Base-by-base conservation (phyloP, 2,113 vertebrate genomes). In the Entomyzon cyanotis region DNA sequence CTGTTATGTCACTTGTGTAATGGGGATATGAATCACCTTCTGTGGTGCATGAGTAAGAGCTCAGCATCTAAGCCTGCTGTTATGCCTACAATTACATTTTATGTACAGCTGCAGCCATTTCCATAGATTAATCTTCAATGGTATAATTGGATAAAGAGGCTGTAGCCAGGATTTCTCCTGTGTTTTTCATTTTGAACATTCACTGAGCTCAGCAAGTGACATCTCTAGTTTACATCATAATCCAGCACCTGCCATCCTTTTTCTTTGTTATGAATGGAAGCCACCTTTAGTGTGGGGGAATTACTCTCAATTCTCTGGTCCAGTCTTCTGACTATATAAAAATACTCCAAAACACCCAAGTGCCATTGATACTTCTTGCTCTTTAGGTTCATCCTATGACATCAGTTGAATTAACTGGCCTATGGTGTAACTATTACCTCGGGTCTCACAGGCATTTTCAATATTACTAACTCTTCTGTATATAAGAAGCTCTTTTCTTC, bases 21-120 rank as follows among this genome's bases (percentile, higher is more conserved):
- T 2, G 15, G 75, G 77, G 67, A 73, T 85, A 73, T 79, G 63
- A 89, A 69, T 91, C 65, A 46, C 81, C 25, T 50, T 89, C 92
- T 75, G 63, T 37, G 16, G 25, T 56, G 63, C 35, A 2, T 44
- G 73, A 92, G 56, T 75, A 92, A 94, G 58, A 94, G 69, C 55
- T 89, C 17, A 1, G 90, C 67, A 52, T 88, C 75, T 63, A 47
- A 90, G 68, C 55, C 52, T 65, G 67, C 55, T 10, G 10, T 42
- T 93, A 87, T 93, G 70, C 58, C 49, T 91, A 27, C 78, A 65
- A 35, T 88, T 68, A 53, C 74, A 91, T 86, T 81, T 79, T 58
- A 42, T 1, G 9, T 74, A 58, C 89, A 95, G 92, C 94, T 96
- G 90, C 87, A 91, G 75, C 55, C 22, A 55, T 91, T 94, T 91